Evolutionary conservation across 2,113 vertebrate species (phyloP).

Genomic region (Scopus umbretta): DNA sequence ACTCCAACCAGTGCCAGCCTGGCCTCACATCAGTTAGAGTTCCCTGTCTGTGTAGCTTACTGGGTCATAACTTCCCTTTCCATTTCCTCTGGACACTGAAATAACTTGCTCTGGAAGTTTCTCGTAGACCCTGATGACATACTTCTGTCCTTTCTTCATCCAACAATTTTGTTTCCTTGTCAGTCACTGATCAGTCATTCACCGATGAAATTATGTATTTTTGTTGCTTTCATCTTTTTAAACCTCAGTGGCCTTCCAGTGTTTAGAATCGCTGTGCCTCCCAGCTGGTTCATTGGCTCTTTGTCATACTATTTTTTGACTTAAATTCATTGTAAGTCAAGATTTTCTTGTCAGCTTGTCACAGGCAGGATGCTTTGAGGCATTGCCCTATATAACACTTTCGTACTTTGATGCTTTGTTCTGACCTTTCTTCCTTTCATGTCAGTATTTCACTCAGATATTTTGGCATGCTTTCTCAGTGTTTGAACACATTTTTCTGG

Average conservation of each 20-base stretch:
- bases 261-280: neutral
- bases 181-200: neutral
- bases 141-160: neutral
- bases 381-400: neutral
- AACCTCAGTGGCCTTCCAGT: neutral
- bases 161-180: neutral
- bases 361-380: neutral
- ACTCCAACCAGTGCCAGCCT: neutral
- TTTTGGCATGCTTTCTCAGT: neutral
- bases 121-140: neutral
- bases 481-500: neutral
- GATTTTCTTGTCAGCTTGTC: conserved; percentile 8
- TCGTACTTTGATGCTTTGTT: neutral
- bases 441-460: neutral
- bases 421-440: neutral
- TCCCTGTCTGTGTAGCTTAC: neutral
- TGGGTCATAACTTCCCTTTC: neutral
- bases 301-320: neutral
- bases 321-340: neutral
- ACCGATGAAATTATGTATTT: neutral
- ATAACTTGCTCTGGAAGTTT: neutral
- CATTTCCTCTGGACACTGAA: neutral
- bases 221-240: neutral
- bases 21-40: neutral
- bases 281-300: neutral